Evolutionary conservation across 2,888 invertebrate species (phyloP).

Genomic region (Andrena minutula): DNA sequence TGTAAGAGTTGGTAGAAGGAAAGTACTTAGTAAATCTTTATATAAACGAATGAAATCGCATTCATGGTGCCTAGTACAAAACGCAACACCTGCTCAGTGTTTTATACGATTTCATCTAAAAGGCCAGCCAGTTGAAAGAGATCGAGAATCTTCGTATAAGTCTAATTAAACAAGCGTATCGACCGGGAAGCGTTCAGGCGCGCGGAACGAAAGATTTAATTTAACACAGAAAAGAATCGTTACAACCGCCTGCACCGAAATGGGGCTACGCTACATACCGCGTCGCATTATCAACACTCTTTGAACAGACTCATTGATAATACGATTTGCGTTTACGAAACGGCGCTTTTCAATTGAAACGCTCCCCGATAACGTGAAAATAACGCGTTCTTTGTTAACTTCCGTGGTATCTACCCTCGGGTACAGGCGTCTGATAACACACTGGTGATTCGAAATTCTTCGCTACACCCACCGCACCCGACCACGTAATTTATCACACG

Average conservation of each 20-base stretch:
- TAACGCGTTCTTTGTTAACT: constrained; percentile 12
- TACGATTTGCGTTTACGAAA: constrained; percentile 9
- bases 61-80: too few relatives aligned
- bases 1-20: neutral
- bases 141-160: neutral
- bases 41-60: neutral
- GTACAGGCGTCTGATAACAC: neutral
- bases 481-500: constrained; percentile 10
- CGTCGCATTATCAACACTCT: constrained; percentile 24
- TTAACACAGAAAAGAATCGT: constrained; percentile 12
- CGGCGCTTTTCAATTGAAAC: constrained; percentile 4
- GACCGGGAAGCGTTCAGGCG: neutral
- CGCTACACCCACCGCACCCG: neutral
- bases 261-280: neutral
- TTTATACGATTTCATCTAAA: constrained; percentile 2
- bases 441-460: neutral
- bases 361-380: constrained; percentile 27
- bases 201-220: constrained; percentile 15
- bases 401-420: neutral
- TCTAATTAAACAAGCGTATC: constrained; percentile 22
- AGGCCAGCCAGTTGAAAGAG: neutral
- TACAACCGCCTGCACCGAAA: constrained; percentile 21
- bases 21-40: neutral
- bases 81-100: neutral
- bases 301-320: constrained; percentile 20